Conservation (phyloP, 2,113 vertebrate species). For the Istiophorus platypterus region DNA sequence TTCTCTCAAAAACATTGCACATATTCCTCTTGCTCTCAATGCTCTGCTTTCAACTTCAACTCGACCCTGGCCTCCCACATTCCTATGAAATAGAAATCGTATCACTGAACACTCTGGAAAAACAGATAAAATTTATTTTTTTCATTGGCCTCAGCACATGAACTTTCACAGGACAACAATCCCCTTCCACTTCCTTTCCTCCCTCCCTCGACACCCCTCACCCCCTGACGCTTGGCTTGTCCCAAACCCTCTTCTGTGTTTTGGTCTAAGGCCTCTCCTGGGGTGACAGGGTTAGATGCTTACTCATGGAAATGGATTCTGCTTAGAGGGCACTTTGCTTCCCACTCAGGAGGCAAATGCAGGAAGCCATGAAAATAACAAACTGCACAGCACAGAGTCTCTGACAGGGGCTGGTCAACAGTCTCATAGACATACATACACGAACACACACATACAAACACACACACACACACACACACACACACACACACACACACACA, state of each 20-base stretch:
- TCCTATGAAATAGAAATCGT: constrained; percentile 8
- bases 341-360: constrained; percentile 72
- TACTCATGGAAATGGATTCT: constrained; percentile 82
- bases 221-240: constrained; percentile 46
- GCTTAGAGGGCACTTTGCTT: constrained; percentile 82
- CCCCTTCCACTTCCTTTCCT: constrained; percentile 34
- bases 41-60: constrained; percentile 11
- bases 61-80: constrained; percentile 34
- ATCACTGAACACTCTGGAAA: not conserved
- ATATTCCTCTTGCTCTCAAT: constrained; percentile 1
- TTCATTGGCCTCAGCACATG: not conserved
- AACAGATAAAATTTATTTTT: constrained; percentile 4
- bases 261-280: constrained; percentile 57
- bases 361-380: constrained; percentile 79
- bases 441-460: not conserved
- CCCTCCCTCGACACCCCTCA: constrained; percentile 9
- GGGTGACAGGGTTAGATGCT: constrained; percentile 76
- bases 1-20: constrained; percentile 12
- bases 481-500: not conserved
- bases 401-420: constrained; percentile 40
- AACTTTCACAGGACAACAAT: constrained; percentile 21
- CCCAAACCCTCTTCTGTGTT: constrained; percentile 60
- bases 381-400: constrained; percentile 57
- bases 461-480: not conserved
- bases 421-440: not conserved